Conservation (phyloP, 2,888 invertebrate genomes). For the Boloria euphrosyne region DNA sequence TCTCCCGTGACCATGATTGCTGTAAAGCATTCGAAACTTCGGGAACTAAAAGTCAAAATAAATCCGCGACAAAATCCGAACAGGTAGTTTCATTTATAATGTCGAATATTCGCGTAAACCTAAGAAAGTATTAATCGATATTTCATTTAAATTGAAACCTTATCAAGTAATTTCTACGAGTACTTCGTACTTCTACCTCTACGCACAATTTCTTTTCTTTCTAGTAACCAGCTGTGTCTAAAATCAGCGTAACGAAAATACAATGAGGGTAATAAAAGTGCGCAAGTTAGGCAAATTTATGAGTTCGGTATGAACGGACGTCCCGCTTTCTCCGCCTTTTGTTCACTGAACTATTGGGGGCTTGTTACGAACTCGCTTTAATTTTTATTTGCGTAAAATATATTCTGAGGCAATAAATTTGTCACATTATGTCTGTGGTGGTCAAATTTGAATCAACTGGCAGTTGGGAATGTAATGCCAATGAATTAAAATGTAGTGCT, state of each 20-base stretch:
- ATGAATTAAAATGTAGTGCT: too few relatives aligned
- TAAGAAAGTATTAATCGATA: too few relatives aligned
- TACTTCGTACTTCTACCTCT: too few relatives aligned
- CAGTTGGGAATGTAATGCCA: too few relatives aligned
- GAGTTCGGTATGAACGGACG: constrained; percentile 37
- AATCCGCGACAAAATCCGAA: too few relatives aligned
- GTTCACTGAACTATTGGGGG: constrained; percentile 32
- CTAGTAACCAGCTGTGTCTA: background rate
- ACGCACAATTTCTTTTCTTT: constrained; percentile 8
- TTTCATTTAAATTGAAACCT: too few relatives aligned
- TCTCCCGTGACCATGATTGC: too few relatives aligned
- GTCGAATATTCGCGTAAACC: too few relatives aligned
- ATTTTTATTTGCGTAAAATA: constrained; percentile 52
- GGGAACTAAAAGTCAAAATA: too few relatives aligned
- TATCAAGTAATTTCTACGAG: too few relatives aligned
- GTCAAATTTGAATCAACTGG: constrained; percentile 7
- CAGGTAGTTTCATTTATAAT: too few relatives aligned
- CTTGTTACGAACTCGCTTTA: constrained; percentile 38
- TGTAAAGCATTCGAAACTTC: too few relatives aligned
- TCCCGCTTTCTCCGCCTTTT: constrained; percentile 32
- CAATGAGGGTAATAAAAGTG: constrained; percentile 17
- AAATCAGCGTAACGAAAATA: constrained; percentile 22
- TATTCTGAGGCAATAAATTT: constrained; percentile 15
- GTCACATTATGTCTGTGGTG: constrained; percentile 19
- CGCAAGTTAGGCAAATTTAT: constrained; percentile 40